Conservation (phyloP, 2,888 invertebrate species). For the Dexiosoma caninum region DNA sequence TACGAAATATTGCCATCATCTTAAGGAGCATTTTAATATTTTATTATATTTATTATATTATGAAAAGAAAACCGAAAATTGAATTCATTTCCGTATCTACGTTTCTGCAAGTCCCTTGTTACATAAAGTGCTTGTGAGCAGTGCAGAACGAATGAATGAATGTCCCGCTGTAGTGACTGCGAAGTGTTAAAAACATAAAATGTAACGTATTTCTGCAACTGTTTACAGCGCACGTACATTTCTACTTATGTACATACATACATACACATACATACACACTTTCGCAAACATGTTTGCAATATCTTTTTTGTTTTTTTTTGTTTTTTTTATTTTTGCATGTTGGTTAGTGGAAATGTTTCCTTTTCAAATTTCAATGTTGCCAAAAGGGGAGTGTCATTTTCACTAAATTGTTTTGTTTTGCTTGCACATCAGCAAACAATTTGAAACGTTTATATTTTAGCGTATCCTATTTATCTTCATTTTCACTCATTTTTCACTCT, state of each 20-base stretch:
- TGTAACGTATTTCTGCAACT: slow-evolving; percentile 3
- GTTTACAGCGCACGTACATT: neutral
- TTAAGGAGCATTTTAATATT: too few relatives aligned
- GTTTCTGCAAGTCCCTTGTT: too few relatives aligned
- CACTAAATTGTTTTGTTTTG: slow-evolving; percentile 54
- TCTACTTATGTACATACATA: neutral
- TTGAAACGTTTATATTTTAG: slow-evolving; percentile 26
- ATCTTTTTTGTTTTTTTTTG: too few relatives aligned
- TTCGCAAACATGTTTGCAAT: neutral
- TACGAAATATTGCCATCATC: too few relatives aligned
- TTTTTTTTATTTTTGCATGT: neutral
- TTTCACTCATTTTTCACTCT: neutral
- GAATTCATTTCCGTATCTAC: too few relatives aligned
- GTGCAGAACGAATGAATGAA: neutral
- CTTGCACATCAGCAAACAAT: slow-evolving; percentile 48
- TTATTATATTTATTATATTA: neutral
- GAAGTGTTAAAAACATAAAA: slow-evolving; percentile 12
- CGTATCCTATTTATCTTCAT: neutral
- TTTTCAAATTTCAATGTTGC: neutral
- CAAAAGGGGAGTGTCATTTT: slow-evolving; percentile 40
- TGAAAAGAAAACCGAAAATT: neutral
- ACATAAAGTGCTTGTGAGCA: neutral
- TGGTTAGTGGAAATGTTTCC: neutral
- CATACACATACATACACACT: neutral
- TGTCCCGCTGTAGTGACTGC: neutral